Conservation (phyloP, 1,140 invertebrate genomes). For the Maniola jurtina region DNA sequence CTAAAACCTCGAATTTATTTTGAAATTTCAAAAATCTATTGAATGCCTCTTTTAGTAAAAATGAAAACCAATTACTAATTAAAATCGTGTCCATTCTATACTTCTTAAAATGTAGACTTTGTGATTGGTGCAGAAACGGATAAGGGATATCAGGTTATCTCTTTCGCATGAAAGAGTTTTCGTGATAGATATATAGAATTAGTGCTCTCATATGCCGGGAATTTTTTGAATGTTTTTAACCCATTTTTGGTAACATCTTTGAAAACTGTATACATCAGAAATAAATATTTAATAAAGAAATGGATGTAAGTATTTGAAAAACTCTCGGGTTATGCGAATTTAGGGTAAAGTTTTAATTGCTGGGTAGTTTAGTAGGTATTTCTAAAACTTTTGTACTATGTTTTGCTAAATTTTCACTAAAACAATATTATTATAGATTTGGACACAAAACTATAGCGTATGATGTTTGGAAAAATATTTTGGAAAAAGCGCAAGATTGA, state of each 20-base stretch:
- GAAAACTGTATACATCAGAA: neutral
- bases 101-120: slow-evolving; percentile 57
- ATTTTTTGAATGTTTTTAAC: slow-evolving; percentile 12
- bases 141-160: slow-evolving; percentile 41
- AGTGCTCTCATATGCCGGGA: slow-evolving; percentile 6
- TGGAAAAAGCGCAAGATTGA: slow-evolving; percentile 26
- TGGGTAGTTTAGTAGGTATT: slow-evolving; percentile 74
- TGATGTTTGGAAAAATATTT: slow-evolving; percentile 30
- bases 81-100: slow-evolving; percentile 63
- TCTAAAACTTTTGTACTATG: slow-evolving; percentile 78
- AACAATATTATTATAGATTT: slow-evolving; percentile 68
- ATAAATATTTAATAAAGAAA: neutral
- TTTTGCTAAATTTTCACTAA: slow-evolving; percentile 78
- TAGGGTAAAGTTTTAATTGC: slow-evolving; percentile 70
- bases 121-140: slow-evolving; percentile 59
- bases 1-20: slow-evolving; percentile 49
- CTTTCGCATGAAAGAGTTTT: slow-evolving; percentile 48
- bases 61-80: slow-evolving; percentile 30
- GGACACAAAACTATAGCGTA: slow-evolving; percentile 61
- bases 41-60: slow-evolving; percentile 28
- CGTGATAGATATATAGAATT: slow-evolving; percentile 42
- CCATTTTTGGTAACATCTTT: neutral
- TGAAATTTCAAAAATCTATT: slow-evolving; percentile 36
- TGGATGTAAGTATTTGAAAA: neutral
- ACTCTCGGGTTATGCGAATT: slow-evolving; percentile 43